These are phyloP conservation scores for Aspidiotus destructor DNA, from an alignment of 2,888 invertebrate genomes.

Conservation along the genomic window DNA sequence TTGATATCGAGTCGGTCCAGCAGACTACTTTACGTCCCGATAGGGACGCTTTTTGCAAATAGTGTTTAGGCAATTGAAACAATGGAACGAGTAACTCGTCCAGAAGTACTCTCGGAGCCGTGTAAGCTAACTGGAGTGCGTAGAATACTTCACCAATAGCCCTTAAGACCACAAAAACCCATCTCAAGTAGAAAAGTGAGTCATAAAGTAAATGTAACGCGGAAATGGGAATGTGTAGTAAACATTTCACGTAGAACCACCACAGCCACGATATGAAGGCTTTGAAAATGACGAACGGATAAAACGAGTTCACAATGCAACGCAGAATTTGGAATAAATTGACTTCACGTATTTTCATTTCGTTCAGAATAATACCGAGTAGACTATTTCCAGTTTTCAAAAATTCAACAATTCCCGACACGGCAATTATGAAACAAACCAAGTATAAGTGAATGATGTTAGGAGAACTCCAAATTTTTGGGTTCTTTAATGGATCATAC, in stretches of 20 bases:
- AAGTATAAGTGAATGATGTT: conserved; percentile 52
- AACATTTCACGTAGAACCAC: conserved; percentile 40
- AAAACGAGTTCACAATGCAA: conserved; percentile 40
- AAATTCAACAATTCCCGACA: conserved; percentile 21
- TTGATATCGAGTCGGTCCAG: conserved; percentile 58
- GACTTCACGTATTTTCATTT: conserved; percentile 30
- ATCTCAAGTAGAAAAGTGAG: conserved; percentile 37
- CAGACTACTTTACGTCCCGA: conserved; percentile 59
- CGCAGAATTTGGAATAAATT: conserved; percentile 29
- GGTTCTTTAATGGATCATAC: conserved; percentile 66
- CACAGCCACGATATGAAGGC: conserved; percentile 39
- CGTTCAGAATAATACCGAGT: conserved; percentile 20
- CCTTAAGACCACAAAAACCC: conserved; percentile 36
- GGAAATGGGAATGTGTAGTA: conserved; percentile 37
- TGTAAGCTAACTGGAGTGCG: conserved; percentile 42
- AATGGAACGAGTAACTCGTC: conserved; percentile 52
- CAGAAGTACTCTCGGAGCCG: conserved; percentile 47
- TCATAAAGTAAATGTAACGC: conserved; percentile 33
- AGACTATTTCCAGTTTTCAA: not conserved
- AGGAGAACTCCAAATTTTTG: conserved; percentile 41
- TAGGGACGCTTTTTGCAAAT: conserved; percentile 54
- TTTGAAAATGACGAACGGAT: conserved; percentile 40
- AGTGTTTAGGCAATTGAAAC: conserved; percentile 40
- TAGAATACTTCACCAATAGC: conserved; percentile 37
- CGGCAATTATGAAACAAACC: conserved; percentile 52